Conservation (phyloP, 2,888 invertebrate genomes). For the Physocephala rufipes region DNA sequence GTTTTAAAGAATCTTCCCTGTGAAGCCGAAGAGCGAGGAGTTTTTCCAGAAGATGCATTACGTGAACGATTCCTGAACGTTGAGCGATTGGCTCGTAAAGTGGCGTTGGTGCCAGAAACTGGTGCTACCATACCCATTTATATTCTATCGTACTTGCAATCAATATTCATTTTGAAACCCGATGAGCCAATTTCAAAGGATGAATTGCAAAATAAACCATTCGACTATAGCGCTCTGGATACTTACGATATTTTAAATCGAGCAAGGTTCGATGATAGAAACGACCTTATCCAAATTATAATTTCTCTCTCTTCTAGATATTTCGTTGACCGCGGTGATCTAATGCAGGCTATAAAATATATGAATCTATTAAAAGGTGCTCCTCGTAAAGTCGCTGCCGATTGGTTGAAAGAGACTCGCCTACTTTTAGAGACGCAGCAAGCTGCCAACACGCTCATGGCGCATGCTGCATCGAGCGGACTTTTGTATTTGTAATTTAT, state of each 20-base stretch:
- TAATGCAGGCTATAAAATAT: constrained; percentile 85
- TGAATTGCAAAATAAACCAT: constrained; percentile 77
- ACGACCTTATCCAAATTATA: background rate
- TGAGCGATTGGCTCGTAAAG: constrained; percentile 80
- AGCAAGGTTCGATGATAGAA: constrained; percentile 73
- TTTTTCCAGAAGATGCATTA: constrained; percentile 87
- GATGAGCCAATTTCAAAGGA: constrained; percentile 75
- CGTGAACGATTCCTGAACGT: constrained; percentile 85
- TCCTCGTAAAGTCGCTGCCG: constrained; percentile 80
- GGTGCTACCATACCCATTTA: constrained; percentile 88
- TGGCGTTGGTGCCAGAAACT: constrained; percentile 86
- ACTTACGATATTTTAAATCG: constrained; percentile 90
- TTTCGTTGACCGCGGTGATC: constrained; percentile 88
- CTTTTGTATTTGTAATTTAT: constrained; percentile 63
- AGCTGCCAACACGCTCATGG: constrained; percentile 87
- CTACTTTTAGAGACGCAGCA: constrained; percentile 88
- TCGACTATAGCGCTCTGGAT: constrained; percentile 78
- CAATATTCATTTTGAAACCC: constrained; percentile 78
- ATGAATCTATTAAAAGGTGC: constrained; percentile 91
- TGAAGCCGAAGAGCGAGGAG: constrained; percentile 81
- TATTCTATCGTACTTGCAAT: constrained; percentile 88
- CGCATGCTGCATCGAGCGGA: constrained; percentile 83
- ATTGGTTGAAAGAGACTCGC: constrained; percentile 88
- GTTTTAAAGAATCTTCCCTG: constrained; percentile 81
- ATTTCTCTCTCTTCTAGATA: constrained; percentile 69